Evolutionary conservation across 2,797 vertebrate genomes (phyloP).

Genomic region (Betta splendens): DNA sequence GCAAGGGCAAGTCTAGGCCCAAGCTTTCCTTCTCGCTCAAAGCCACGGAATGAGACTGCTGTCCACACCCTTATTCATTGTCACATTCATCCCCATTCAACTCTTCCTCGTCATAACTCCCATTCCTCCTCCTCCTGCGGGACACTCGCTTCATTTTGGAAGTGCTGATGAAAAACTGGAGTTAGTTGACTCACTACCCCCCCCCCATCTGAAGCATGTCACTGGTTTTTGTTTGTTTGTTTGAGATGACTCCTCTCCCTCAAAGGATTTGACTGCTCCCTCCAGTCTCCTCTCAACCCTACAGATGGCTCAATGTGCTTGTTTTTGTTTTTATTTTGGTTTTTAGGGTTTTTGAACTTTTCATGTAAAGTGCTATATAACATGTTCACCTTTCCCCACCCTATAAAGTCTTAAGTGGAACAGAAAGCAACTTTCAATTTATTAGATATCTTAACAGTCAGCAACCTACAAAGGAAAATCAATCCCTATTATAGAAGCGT

Average conservation of each 20-base stretch:
- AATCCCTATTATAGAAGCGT: slow-evolving; percentile 32
- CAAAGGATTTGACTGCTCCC: slow-evolving; percentile 30
- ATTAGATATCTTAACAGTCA: slow-evolving; percentile 41
- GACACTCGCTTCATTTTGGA: slow-evolving; percentile 94
- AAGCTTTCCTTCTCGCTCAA: slow-evolving; percentile 98
- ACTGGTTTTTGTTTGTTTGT: slow-evolving; percentile 40
- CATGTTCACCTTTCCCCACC: slow-evolving; percentile 28
- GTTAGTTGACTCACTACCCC: slow-evolving; percentile 28
- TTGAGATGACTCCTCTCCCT: slow-evolving; percentile 48
- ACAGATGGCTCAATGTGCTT: slow-evolving; percentile 61
- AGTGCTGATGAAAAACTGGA: slow-evolving; percentile 78
- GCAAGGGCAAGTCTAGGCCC: slow-evolving; percentile 98
- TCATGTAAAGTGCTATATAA: slow-evolving; percentile 68
- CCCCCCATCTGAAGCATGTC: slow-evolving; percentile 13
- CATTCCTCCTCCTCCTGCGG: slow-evolving; percentile 64
- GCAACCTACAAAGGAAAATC: slow-evolving; percentile 25
- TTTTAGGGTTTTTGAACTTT: slow-evolving; percentile 71
- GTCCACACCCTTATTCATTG: slow-evolving; percentile 53
- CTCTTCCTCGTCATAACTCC: slow-evolving; percentile 30
- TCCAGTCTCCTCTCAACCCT: slow-evolving; percentile 23
- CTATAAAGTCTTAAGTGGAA: slow-evolving; percentile 65
- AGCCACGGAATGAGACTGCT: slow-evolving; percentile 88
- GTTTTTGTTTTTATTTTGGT: slow-evolving; percentile 53
- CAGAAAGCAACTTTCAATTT: slow-evolving; percentile 23
- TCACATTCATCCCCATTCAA: slow-evolving; percentile 31